Base-by-base conservation (phyloP, 2,113 vertebrate species). In the Dascyllus trimaculatus region DNA sequence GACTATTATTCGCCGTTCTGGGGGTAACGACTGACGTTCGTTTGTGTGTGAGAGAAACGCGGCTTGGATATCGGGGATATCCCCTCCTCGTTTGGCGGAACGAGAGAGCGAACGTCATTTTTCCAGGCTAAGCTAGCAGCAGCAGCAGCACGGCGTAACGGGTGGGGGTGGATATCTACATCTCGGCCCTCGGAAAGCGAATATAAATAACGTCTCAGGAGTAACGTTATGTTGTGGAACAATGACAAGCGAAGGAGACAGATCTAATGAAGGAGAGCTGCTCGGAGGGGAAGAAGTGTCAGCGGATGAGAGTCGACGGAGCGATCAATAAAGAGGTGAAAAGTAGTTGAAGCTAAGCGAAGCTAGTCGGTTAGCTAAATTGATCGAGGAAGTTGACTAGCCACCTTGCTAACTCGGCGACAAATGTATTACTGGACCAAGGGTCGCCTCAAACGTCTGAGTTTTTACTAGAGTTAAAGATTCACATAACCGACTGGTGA, bases 321-420 rank as follows among this genome's bases (percentile, higher is more conserved):
- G 3, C 18, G 32, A 11, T 18, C 32, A 63, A 8, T 81, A 62
- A 74, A 60, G 58, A 71, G 76, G 57, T 77, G 64, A 57, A 5
- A 68, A 69, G 57, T 69, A 53, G 60, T 59, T 65, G 1, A n/a
- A 29, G 75, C 57, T 71, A 61, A 75, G 51, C 64, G 57, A 9
- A 80, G 87, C 88, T 87, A 88, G 78, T 81, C 45, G 18, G 75
- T 59, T 81, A 82, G 90, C 90, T 56, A 17, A 38, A 26, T 4
- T 4, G 67, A 67, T 85, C 72, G 46, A 90, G 89, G 90, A 91
- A 91, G 90, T 91, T 79, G 62, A 78, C 10, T 75, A 88, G 80
- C 84, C 69, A 38, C 73, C 57, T 76, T 58, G 79, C 85, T 85
- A 80, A 60, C 63, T 69, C 43, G 43, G 38, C 54, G 54, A 78